Base-by-base conservation (phyloP, 1,140 invertebrate genomes). In the Scaptomyza hsui region DNA sequence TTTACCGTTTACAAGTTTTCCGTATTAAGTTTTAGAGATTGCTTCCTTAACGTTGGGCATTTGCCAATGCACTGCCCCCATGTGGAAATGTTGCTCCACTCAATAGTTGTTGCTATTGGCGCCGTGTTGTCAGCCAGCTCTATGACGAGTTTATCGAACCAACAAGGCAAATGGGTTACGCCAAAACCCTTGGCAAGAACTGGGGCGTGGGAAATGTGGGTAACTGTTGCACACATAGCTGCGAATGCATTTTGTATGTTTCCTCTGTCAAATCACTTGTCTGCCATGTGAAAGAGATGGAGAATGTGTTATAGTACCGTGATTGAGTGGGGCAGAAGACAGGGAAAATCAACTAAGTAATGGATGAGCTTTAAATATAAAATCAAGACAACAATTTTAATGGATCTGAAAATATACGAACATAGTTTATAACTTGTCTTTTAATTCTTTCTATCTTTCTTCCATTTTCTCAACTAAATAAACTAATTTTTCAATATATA, bases 121-220 rank as follows among this genome's bases (percentile, higher is more conserved):
- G 61, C 44, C 52, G 41, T 39, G 64, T 67, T 57, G 53, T 59
- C 57, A 64, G 62, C 35, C 65, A 61, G 65, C 44, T 35, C 60
- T 51, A 59, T 70, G 74, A 78, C 62, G 67, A 79, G 72, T 72
- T 78, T 80, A 80, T 80, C 78, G 78, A 80, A 80, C 78, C 78
- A 81, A 80, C 78, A 80, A 81, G 73, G 61, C 41, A 80, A 80
- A 71, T 73, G 35, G 70, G 63, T 49, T 55, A 53, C 29, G 47
- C 48, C 32, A 37, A 37, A 37, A 37, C 29, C 16, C 13, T 32
- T 41, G 48, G 41, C 37, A 16, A n/a, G n/a, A n/a, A n/a, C n/a
- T n/a, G n/a, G n/a, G n/a, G n/a, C 5, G 26, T 6, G 10, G 26
- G 7, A 29, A 29, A 29, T 29, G 26, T 5, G 2, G 26, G 9